Percentiles rank a stretch among this genome's conserved stretches.
Evolutionary conservation across 2,113 vertebrate species (phyloP).

Genomic region (Indri indri): DNA sequence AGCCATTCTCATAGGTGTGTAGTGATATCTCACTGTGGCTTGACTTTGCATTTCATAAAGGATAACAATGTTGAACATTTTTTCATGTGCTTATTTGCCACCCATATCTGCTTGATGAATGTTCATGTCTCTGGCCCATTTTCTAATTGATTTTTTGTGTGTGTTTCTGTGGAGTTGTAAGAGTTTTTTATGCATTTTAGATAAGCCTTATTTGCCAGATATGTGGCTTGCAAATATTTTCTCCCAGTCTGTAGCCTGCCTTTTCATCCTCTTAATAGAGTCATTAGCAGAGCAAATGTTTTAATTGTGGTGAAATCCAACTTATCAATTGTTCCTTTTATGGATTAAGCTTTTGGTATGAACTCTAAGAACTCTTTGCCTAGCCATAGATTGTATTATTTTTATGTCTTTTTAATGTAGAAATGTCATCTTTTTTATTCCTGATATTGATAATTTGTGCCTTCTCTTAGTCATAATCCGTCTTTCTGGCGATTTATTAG

Average conservation of each 20-base stretch:
- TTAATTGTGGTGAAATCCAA: not conserved
- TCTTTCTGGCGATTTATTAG: too few relatives aligned
- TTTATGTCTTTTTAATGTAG: not conserved
- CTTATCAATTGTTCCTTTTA: not conserved
- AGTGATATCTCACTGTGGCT: not conserved
- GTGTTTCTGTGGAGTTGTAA: not conserved
- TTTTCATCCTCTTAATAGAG: not conserved
- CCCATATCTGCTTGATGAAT: not conserved
- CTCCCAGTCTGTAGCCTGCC: not conserved
- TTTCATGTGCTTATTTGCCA: not conserved
- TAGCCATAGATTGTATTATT: not conserved
- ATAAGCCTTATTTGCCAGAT: not conserved
- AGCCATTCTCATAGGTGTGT: not conserved
- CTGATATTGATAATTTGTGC: too few relatives aligned
- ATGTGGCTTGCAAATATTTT: not conserved
- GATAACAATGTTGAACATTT: not conserved
- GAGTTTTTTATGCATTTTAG: not conserved
- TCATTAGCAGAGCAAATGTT: not conserved
- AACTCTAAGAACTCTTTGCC: not conserved
- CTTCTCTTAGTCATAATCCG: too few relatives aligned
- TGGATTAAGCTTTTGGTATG: not conserved
- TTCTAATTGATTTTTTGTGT: not conserved
- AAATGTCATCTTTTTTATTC: too few relatives aligned
- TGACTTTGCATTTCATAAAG: not conserved
- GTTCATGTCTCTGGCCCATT: not conserved